phyloP scores from a whole-genome alignment of 2,113 vertebrate species.

The Garra rufa region DNA sequence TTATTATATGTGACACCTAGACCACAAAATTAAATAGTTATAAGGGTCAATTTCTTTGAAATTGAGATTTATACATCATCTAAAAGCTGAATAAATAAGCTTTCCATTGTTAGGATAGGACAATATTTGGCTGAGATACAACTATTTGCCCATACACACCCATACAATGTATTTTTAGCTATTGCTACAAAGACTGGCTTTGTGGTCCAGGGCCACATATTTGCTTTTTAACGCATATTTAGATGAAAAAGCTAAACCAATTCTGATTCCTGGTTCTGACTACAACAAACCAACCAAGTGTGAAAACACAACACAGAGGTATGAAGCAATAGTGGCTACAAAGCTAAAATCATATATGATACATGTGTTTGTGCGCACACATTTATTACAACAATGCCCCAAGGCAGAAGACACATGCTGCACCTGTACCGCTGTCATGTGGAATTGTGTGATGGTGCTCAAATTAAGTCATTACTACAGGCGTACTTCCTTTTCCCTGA shows the following conservation, averaged over 20 bases:
- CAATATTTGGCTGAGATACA: too few relatives aligned
- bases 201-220: too few relatives aligned
- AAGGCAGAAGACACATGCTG: constrained; percentile 64
- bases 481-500: constrained; percentile 50
- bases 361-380: neutral
- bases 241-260: neutral
- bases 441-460: constrained; percentile 64
- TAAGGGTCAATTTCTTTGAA: too few relatives aligned
- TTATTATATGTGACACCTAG: too few relatives aligned
- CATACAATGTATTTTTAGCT: too few relatives aligned
- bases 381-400: constrained; percentile 56
- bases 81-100: too few relatives aligned
- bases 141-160: too few relatives aligned
- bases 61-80: too few relatives aligned
- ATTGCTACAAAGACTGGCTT: too few relatives aligned
- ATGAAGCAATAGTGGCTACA: neutral
- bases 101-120: too few relatives aligned
- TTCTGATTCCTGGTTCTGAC: neutral
- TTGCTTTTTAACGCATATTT: neutral
- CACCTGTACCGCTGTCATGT: constrained; percentile 73
- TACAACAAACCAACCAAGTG: neutral
- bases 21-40: too few relatives aligned
- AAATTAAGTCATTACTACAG: constrained; percentile 72
- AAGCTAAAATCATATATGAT: neutral
- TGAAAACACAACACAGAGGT: neutral